Evolutionary conservation across 2,888 invertebrate genomes (phyloP), one percentile per base, ranked within the genome.

Genomic region (Chymomyza procnemis): DNA sequence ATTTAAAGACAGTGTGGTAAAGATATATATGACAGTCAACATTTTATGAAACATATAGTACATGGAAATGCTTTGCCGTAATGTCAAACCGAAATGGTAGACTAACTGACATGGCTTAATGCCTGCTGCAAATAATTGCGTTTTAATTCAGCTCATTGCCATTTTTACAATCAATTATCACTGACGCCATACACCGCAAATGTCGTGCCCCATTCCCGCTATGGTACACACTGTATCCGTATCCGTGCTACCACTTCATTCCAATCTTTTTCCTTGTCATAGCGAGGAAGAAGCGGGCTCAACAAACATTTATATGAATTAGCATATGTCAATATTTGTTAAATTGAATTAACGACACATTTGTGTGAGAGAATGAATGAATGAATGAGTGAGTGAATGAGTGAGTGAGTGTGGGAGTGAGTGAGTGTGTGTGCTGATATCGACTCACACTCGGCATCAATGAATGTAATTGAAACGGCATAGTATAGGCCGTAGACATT

Each of bases 241-340:
- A 26, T 26, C 26, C 4, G 6, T 4, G 4, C 6, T 26, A n/a
- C 6, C 26, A 5, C 26, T 0, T 8, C 26, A 26, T 8, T 26
- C 26, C 26, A 26, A 26, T 6, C 26, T 26, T 26, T 26, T 26
- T 41, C 34, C 12, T 12, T 41, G 12, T 41, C 34, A 41, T 41
- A 12, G 12, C n/a, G 46, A 22, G 56, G 21, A 50, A 22, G 56
- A 21, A 50, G 41, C 22, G 59, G 30, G 30, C 67, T 69, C 69
- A 76, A 67, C 72, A 80, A 75, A 82, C 85, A 85, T 84, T 87
- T 81, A 81, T 84, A 76, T 78, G 76, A 87, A 85, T 85, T 85
- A 87, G 85, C 85, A 85, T 85, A 85, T 85, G 88, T 85, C 85
- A 85, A 85, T 88, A 88, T 85, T 88, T 85, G 85, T 76, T 80